A percentile compares a stretch with the other conserved stretches of the same genome.
phyloP scores from a whole-genome alignment of 1,140 invertebrate species.

The Micrasema longulum region DNA sequence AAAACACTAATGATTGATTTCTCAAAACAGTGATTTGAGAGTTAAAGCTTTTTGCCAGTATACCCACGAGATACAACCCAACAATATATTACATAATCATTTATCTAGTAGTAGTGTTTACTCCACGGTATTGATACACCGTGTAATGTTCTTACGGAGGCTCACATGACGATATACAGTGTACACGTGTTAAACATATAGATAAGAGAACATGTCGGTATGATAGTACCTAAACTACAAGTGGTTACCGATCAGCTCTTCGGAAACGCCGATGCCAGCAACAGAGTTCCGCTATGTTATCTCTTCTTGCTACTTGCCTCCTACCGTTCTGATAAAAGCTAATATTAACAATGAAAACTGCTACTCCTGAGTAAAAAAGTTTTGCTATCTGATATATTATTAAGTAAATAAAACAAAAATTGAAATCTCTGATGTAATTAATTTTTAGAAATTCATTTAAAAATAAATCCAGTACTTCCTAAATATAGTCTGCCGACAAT shows the following conservation, averaged over 20 bases:
- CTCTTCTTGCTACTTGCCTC: background rate
- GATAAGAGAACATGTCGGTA: background rate
- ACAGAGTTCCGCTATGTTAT: conserved; percentile 3
- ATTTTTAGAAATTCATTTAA: too few relatives aligned
- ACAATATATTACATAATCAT: background rate
- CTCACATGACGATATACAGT: background rate
- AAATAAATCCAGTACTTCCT: too few relatives aligned
- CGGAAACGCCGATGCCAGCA: conserved; percentile 19
- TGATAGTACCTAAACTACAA: background rate
- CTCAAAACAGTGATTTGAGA: too few relatives aligned
- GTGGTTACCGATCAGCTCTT: background rate
- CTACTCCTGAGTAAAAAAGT: too few relatives aligned
- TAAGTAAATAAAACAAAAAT: background rate
- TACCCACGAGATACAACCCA: too few relatives aligned
- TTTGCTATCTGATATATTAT: background rate
- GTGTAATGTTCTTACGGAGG: background rate
- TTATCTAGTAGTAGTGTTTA: background rate
- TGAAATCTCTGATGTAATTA: too few relatives aligned
- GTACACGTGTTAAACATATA: background rate
- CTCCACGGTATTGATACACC: background rate
- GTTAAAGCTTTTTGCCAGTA: too few relatives aligned
- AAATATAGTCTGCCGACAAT: too few relatives aligned
- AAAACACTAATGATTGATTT: too few relatives aligned
- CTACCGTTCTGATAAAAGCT: background rate
- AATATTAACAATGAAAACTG: too few relatives aligned